Percentiles rank a stretch among this genome's conserved stretches.
Conservation (phyloP, 2,797 vertebrate species). For the Rallus crepitans region DNA sequence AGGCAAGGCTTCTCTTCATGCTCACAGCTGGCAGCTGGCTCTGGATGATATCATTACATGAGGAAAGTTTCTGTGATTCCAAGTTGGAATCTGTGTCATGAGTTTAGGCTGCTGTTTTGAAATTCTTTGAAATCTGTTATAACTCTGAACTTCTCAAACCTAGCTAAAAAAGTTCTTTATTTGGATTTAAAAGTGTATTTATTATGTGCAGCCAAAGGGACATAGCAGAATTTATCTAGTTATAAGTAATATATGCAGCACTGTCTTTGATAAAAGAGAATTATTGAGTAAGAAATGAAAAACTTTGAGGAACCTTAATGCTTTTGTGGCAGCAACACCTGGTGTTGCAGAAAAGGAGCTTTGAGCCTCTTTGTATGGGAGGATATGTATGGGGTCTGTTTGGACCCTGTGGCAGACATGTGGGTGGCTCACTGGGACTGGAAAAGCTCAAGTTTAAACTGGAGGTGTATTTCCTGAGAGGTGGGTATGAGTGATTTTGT, state of each 20-base stretch:
- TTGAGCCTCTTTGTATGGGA: not conserved
- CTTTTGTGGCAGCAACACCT: not conserved
- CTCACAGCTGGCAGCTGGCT: not conserved
- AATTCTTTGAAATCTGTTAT: not conserved
- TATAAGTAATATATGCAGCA: not conserved
- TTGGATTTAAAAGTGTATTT: not conserved
- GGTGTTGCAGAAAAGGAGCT: not conserved
- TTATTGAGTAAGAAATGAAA: not conserved
- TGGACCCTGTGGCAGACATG: not conserved
- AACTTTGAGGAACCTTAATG: not conserved
- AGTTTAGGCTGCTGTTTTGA: not conserved
- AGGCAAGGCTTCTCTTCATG: not conserved
- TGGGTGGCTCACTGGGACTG: not conserved
- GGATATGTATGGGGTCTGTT: not conserved
- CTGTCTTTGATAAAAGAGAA: too few species aligned
- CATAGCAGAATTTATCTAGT: not conserved
- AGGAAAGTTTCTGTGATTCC: not conserved
- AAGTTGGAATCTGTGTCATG: not conserved
- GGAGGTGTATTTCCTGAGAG: not conserved
- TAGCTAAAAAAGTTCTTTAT: not conserved
- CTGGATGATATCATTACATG: not conserved
- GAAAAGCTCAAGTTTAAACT: not conserved
- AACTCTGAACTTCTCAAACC: not conserved
- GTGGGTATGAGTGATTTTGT: not conserved
- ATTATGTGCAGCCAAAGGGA: too few species aligned